These are phyloP conservation scores for Pseudobourletiella spinata DNA, from an alignment of 1,140 invertebrate species.

Conservation along the genomic window DNA sequence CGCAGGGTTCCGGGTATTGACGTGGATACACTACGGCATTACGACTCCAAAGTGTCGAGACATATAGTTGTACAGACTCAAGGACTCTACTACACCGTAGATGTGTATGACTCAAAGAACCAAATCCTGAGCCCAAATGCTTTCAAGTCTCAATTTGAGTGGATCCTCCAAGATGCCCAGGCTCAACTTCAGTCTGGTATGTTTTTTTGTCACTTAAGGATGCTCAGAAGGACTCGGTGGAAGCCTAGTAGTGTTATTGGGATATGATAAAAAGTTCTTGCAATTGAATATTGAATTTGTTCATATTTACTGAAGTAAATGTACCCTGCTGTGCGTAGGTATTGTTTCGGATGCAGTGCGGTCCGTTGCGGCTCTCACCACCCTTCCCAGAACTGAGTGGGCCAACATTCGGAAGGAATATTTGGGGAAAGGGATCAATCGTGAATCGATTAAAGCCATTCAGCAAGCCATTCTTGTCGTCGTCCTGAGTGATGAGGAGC, in stretches of 20 bases:
- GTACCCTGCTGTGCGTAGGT: too few relatives aligned
- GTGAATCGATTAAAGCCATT: conserved; percentile 42
- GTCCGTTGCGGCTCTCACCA: conserved; percentile 43
- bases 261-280: too few relatives aligned
- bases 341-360: conserved; percentile 40
- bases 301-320: too few relatives aligned
- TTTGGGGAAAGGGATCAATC: conserved; percentile 44
- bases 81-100: conserved; percentile 42
- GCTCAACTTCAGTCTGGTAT: too few relatives aligned
- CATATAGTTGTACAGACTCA: conserved; percentile 41
- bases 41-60: conserved; percentile 40
- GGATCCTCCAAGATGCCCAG: conserved; percentile 44
- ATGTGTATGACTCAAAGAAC: conserved; percentile 44
- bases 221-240: too few relatives aligned
- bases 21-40: conserved; percentile 43
- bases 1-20: conserved; percentile 45
- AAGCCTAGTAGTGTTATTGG: too few relatives aligned
- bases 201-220: too few relatives aligned
- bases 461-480: conserved; percentile 45
- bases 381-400: conserved; percentile 44
- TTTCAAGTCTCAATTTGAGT: conserved; percentile 44
- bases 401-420: conserved; percentile 41
- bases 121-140: conserved; percentile 40
- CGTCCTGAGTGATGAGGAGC: conserved; percentile 39
- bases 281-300: too few relatives aligned